Base-by-base conservation (phyloP, 2,888 invertebrate genomes). In the Oeneis ivallda region DNA sequence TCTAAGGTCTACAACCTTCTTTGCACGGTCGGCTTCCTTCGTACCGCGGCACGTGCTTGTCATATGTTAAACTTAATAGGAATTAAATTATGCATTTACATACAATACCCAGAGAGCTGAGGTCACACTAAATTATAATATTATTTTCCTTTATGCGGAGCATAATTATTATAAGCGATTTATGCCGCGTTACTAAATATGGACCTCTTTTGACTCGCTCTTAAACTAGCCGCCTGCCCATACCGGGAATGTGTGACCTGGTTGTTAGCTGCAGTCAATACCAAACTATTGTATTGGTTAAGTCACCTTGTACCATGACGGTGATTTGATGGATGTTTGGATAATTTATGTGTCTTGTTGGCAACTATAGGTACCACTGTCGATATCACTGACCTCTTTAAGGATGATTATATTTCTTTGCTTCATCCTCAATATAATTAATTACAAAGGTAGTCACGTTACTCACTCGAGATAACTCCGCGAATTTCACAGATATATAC, bases 171-270 rank as follows among this genome's bases (percentile, higher is more conserved):
- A 56, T 11, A 41, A 41, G 17, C 13, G 17, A 56, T 19, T 19
- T 39, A 41, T 56, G 39, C 37, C 11, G 15, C 17, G 56, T 39
- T 56, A 19, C 56, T 56, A 13, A 56, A 56, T 56, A 56, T 19
- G 19, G 56, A 2, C 19, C 11, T 56, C 19, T 37, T 37, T 53
- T n/a, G 39, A 17, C 7, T 39, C 13, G 19, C 17, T 56, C 56
- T 54, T 56, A 19, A 13, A 39, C 39, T 56, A 52, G 11, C n/a
- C 34, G 32, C n/a, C 32, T 32, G 56, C 19, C 56, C 39, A 41
- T 39, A 17, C 39, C 17, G 10, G 54, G 53, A 54, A 45, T 15
- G 8, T 17, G 9, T 53, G 53, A 34, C 52, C 52, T 34, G 8
- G 52, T 52, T 52, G 13, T 34, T n/a, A 52, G 50, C 1, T 6